Evolutionary conservation across 1,140 invertebrate species (phyloP).

Genomic region (Saccostrea glomerata): DNA sequence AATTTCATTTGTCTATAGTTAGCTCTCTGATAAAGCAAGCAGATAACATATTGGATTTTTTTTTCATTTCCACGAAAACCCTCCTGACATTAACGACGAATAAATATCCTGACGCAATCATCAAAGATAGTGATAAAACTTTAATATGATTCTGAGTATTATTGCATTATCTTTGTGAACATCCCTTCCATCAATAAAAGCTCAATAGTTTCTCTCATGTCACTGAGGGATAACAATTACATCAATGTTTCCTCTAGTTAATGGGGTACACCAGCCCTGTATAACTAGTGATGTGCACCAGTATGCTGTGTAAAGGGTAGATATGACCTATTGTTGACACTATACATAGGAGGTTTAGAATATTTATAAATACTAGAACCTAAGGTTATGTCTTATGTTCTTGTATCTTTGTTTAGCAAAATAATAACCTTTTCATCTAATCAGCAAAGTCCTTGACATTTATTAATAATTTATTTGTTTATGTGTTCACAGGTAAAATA

Average conservation of each 20-base stretch:
- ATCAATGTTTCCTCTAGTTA: background rate
- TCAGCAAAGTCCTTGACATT: no score
- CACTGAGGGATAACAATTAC: background rate
- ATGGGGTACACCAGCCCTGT: background rate
- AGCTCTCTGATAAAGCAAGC: background rate
- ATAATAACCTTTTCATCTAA: no score
- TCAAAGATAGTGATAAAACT: constrained; percentile 2
- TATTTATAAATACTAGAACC: no score
- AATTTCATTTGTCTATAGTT: background rate
- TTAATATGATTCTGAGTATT: background rate
- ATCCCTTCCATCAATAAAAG: background rate
- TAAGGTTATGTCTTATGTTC: no score
- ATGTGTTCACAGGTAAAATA: no score
- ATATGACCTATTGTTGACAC: no score
- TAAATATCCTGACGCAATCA: background rate
- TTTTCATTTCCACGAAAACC: background rate
- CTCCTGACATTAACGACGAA: background rate
- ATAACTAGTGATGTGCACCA: background rate
- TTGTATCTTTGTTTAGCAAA: no score
- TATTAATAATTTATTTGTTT: no score
- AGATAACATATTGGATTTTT: constrained; percentile 10
- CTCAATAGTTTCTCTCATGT: background rate
- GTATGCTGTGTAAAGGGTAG: no score
- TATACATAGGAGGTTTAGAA: no score
- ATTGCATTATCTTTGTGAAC: background rate